These are phyloP conservation scores for Xestobium rufovillosum DNA, from an alignment of 2,888 invertebrate genomes.

Conservation along the genomic window DNA sequence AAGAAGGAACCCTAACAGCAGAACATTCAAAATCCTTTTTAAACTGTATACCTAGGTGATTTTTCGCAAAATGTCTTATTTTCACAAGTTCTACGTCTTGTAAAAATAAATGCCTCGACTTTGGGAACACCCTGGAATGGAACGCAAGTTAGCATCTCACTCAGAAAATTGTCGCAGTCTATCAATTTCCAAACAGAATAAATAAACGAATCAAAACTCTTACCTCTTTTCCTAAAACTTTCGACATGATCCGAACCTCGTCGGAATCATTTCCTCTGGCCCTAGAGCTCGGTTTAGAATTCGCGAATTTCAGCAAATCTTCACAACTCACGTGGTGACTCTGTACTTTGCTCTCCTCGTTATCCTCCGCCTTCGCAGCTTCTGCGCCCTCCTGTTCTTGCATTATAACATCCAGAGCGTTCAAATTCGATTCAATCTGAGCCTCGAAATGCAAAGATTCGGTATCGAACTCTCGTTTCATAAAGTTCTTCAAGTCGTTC, in stretches of 20 bases:
- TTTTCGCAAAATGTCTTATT: no score
- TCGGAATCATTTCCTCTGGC: conserved; percentile 83
- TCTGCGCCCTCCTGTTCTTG: conserved; percentile 30
- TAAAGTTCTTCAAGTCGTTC: conserved; percentile 28
- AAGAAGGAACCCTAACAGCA: no score
- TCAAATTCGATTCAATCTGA: conserved; percentile 54
- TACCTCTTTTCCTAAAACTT: conserved; percentile 72
- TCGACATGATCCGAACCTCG: conserved; percentile 86
- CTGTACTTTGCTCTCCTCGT: conserved; percentile 25
- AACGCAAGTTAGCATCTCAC: no score
- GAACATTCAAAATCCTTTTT: no score
- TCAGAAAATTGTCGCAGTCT: no score
- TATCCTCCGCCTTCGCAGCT: conserved; percentile 27
- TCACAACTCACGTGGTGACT: conserved; percentile 86
- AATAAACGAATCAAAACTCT: conserved; percentile 34
- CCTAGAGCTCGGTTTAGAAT: conserved; percentile 72
- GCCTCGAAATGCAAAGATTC: conserved; percentile 51
- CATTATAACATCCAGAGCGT: conserved; percentile 52
- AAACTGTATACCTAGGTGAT: no score
- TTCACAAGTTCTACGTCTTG: no score
- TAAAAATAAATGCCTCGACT: no score
- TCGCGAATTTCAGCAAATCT: conserved; percentile 81
- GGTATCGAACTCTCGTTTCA: conserved; percentile 36
- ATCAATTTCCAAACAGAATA: no score
- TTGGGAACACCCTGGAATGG: no score